Evolutionary conservation across 2,113 vertebrate species (phyloP), one percentile per base, ranked within the genome.

Genomic region (Hemiprocne comata): DNA sequence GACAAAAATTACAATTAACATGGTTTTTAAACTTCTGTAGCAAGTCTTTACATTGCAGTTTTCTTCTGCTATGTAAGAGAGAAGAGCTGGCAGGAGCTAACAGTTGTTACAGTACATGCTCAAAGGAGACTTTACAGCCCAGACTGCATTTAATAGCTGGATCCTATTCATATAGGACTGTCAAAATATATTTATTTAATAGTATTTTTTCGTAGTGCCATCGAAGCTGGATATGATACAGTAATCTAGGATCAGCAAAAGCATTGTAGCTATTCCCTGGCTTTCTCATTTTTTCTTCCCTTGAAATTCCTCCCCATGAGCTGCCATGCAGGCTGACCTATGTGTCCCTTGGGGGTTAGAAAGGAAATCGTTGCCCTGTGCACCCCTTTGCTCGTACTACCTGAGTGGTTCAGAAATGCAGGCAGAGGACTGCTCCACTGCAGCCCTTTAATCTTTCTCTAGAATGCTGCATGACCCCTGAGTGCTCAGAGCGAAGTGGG

Each of bases 341-440:
- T 0, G 1, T 0, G 0, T 33, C 8, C 26, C 4, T 54, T 28
- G 60, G 20, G 55, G 15, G 7, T 9, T 31, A 33, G 6, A 81
- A 70, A 61, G 8, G 26, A 57, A 61, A 34, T n/a, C 5, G 5
- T 6, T 24, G 34, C 17, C 20, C 23, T 34, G 7, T 15, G 34
- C 33, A 64, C 2, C 3, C 7, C 12, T 64, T 64, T 66, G 17
- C 8, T 71, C 3, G 1, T 14, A 6, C 9, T 18, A 18, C 14
- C 4, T 6, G 7, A 34, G 42, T 42, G 31, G 4, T 53, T 40
- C 66, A 34, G 53, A 58, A 46, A 54, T 7, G 7, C 17, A 51
- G 0, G 1, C 48, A 77, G 7, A 54, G 1, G 10, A 23, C 9
- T 3, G 7, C 20, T 74, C 25, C 2, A 1, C 8, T 1, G 5